Conservation (phyloP, 2,113 vertebrate species). For the Catharus minimus region DNA sequence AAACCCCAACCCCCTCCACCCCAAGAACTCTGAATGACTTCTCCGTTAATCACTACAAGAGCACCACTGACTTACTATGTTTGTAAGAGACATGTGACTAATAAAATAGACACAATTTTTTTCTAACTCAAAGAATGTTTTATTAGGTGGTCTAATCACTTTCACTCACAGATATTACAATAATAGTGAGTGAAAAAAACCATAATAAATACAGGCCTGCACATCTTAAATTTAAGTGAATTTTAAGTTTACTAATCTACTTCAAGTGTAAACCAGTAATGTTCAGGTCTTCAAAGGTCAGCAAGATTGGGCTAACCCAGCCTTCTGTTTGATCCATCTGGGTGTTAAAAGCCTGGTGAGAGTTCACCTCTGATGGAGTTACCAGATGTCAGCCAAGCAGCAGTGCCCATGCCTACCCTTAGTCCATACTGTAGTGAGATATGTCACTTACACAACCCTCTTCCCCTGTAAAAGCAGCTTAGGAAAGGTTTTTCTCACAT, state of each 20-base stretch:
- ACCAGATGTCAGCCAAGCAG: background rate
- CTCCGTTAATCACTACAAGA: background rate
- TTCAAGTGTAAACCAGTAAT: background rate
- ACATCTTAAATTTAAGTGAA: background rate
- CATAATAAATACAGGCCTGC: background rate
- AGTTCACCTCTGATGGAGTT: background rate
- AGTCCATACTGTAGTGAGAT: background rate
- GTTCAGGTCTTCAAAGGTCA: background rate
- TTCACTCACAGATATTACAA: background rate
- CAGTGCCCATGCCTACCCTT: background rate
- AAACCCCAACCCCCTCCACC: background rate
- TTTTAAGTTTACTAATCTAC: background rate
- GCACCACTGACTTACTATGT: background rate
- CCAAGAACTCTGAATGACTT: background rate
- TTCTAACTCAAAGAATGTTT: background rate
- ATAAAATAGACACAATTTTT: background rate
- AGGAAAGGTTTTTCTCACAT: background rate
- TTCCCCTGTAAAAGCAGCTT: background rate
- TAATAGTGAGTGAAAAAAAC: background rate
- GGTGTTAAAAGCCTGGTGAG: background rate
- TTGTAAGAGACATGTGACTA: background rate
- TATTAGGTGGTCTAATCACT: background rate
- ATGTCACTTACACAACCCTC: background rate
- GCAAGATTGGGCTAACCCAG: background rate
- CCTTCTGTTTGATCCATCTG: background rate